A percentile compares a stretch with the other conserved stretches of the same genome.
phyloP scores from a whole-genome alignment of 2,113 vertebrate genomes.

The Dipodomys stephensi region DNA sequence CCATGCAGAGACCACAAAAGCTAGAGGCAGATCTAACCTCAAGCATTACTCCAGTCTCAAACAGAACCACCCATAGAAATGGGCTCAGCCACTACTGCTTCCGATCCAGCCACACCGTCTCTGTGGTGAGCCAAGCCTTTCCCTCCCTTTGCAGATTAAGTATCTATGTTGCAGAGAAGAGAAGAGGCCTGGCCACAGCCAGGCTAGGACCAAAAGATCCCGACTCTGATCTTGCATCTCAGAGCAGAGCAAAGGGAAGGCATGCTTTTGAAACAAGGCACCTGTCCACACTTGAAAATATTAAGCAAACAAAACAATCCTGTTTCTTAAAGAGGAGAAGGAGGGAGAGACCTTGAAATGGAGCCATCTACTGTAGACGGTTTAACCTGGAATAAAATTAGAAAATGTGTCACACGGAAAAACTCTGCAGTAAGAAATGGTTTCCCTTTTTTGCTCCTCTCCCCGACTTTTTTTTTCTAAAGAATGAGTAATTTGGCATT shows the following conservation, averaged over 20 bases:
- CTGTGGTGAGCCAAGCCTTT: neutral
- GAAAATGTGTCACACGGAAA: constrained; percentile 81
- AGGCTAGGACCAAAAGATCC: neutral
- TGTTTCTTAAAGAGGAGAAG: neutral
- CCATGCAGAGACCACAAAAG: neutral
- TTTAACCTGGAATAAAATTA: constrained; percentile 78
- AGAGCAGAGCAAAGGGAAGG: constrained; percentile 28
- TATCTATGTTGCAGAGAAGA: neutral
- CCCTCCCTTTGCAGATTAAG: neutral
- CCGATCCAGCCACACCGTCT: neutral
- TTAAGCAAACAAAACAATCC: constrained; percentile 39
- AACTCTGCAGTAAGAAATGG: constrained; percentile 63
- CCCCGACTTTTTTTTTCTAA: constrained; percentile 50
- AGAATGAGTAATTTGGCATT: constrained; percentile 77
- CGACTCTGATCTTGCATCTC: neutral
- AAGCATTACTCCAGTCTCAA: neutral
- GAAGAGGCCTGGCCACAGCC: neutral
- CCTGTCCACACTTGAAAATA: neutral
- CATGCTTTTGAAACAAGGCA: neutral
- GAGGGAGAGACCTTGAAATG: constrained; percentile 40
- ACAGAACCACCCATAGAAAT: neutral
- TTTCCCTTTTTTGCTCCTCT: neutral
- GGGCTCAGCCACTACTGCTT: neutral
- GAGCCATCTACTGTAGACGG: constrained; percentile 45
- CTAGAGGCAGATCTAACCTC: neutral